These are phyloP conservation scores for Lipophrys pholis DNA, from an alignment of 2,113 vertebrate species.

Conservation along the genomic window DNA sequence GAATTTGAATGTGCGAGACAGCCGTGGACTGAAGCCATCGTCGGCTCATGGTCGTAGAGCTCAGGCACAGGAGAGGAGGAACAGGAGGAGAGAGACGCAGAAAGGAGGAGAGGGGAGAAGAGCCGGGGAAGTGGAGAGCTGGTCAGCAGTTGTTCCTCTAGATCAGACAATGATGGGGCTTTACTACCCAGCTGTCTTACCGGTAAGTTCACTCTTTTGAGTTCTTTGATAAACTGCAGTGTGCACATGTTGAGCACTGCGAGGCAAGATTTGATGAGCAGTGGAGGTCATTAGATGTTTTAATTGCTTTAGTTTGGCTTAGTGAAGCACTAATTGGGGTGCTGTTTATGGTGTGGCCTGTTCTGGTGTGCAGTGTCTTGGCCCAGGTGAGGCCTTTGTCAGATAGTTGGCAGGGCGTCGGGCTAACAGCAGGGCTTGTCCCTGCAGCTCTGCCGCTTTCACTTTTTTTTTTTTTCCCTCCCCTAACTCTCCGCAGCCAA, in stretches of 20 bases:
- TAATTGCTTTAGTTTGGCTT: slow-evolving; percentile 17
- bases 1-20: slow-evolving; percentile 78
- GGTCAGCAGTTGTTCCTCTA: slow-evolving; percentile 64
- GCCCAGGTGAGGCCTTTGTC: slow-evolving; percentile 75
- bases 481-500: slow-evolving; percentile 32
- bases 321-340: slow-evolving; percentile 3
- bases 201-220: slow-evolving; percentile 71
- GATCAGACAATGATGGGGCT: slow-evolving; percentile 83
- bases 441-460: slow-evolving; percentile 57
- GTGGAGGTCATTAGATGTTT: background rate
- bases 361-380: slow-evolving; percentile 40
- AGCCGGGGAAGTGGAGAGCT: slow-evolving; percentile 56
- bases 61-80: slow-evolving; percentile 61
- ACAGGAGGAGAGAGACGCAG: slow-evolving; percentile 52
- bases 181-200: slow-evolving; percentile 77
- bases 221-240: slow-evolving; percentile 15
- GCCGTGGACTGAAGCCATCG: slow-evolving; percentile 71
- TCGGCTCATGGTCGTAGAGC: slow-evolving; percentile 74
- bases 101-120: slow-evolving; percentile 51
- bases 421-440: slow-evolving; percentile 57
- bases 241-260: slow-evolving; percentile 4
- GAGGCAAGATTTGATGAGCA: slow-evolving; percentile 2
- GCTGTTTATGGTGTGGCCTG: slow-evolving; percentile 41
- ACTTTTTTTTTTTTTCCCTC: slow-evolving; percentile 19
- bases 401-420: slow-evolving; percentile 67